phyloP scores from a whole-genome alignment of 2,113 vertebrate genomes.

The Sciurus niger region DNA sequence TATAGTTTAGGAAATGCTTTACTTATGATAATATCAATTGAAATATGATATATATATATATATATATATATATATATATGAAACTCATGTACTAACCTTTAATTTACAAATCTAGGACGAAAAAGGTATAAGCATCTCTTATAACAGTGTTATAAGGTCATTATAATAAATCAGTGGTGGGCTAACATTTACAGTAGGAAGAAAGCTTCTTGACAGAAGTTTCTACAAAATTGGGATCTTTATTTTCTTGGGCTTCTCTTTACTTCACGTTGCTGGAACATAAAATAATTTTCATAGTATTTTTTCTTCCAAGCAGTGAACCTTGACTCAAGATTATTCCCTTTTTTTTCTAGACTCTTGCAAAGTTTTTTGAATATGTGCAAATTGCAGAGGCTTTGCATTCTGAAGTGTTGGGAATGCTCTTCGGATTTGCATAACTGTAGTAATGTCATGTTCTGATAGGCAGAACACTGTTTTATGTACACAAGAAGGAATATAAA shows the following conservation, averaged over 20 bases:
- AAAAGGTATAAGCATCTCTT: neutral
- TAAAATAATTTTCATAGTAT: neutral
- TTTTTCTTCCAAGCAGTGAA: neutral
- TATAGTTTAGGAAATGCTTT: constrained; percentile 2
- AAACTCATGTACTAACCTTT: neutral
- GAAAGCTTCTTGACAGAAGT: neutral
- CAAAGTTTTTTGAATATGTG: neutral
- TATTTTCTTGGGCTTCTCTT: neutral
- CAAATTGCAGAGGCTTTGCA: neutral
- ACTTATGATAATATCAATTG: neutral
- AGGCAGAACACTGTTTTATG: neutral
- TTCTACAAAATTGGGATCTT: neutral
- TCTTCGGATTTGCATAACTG: neutral
- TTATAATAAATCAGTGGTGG: neutral
- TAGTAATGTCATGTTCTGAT: neutral
- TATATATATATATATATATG: neutral
- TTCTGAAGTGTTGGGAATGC: neutral
- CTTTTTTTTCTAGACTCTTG: neutral
- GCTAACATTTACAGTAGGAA: neutral
- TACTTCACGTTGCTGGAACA: neutral
- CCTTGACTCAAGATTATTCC: neutral
- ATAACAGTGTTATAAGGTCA: neutral
- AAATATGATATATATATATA: neutral
- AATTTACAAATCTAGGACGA: neutral
- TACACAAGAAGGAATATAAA: neutral